A percentile compares a stretch with the other conserved stretches of the same genome.
Evolutionary conservation across 2,113 vertebrate genomes (phyloP).

Genomic region (Axis porcinus): DNA sequence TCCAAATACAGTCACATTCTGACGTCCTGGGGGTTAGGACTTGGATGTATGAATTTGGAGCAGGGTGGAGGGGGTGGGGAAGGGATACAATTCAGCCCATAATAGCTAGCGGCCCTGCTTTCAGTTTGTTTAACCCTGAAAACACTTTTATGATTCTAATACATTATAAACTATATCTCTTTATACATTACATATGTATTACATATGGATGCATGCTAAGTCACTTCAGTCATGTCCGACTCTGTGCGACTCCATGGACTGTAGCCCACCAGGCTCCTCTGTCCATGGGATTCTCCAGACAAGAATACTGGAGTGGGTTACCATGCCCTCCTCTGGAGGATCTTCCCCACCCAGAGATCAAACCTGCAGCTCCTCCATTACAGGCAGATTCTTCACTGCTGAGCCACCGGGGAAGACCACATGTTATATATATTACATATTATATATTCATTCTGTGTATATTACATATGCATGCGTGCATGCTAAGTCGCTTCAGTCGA

Average conservation of each 20-base stretch:
- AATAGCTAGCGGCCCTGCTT: not conserved
- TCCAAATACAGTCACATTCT: not conserved
- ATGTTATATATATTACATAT: not conserved
- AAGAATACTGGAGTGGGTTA: not conserved
- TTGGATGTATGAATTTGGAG: not conserved
- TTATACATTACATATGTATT: not conserved
- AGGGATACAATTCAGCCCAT: not conserved
- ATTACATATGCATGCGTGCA: rapidly evolving
- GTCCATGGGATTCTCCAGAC: not conserved
- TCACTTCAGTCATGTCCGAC: not conserved
- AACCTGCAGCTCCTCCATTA: not conserved
- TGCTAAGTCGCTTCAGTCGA: not conserved
- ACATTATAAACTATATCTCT: not conserved
- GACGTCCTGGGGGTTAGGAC: not conserved
- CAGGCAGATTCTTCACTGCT: not conserved
- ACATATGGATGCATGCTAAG: not conserved
- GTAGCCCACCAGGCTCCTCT: not conserved
- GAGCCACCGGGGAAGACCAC: not conserved
- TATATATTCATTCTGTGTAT: not conserved
- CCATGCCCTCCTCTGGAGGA: not conserved
- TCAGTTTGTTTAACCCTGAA: not conserved
- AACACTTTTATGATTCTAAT: not conserved
- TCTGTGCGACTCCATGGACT: not conserved
- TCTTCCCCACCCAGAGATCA: not conserved
- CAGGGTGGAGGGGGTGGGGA: rapidly evolving